A percentile compares a stretch with the other conserved stretches of the same genome.
phyloP scores from a whole-genome alignment of 2,113 vertebrate species.

The Bos javanicus region DNA sequence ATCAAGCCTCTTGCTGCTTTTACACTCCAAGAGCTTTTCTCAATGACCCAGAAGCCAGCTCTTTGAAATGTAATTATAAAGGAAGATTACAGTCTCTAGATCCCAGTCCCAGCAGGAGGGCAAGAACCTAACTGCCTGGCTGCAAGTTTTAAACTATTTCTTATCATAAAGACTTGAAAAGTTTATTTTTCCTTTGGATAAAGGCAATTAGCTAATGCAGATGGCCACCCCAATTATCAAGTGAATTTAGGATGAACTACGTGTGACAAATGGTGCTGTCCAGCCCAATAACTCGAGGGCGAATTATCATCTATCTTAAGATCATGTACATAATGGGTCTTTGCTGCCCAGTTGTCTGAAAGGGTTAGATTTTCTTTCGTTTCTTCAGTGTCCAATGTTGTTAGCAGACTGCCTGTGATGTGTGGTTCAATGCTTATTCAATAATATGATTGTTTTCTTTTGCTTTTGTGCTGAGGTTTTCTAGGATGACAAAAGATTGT shows the following conservation, averaged over 20 bases:
- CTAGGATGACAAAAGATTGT: neutral
- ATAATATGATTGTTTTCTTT: neutral
- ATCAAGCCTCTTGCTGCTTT: neutral
- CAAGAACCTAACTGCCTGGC: too few relatives aligned
- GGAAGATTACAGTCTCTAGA: too few relatives aligned
- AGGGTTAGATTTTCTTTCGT: neutral
- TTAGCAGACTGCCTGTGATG: too few relatives aligned
- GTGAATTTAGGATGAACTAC: neutral
- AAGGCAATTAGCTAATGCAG: neutral
- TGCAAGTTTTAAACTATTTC: neutral
- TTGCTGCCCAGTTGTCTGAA: neutral
- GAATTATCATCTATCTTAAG: neutral
- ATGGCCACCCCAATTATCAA: neutral
- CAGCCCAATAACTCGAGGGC: rapidly evolving
- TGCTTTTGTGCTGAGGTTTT: neutral
- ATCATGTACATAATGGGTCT: too few relatives aligned
- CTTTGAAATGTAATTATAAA: neutral
- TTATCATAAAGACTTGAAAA: neutral
- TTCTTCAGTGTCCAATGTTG: neutral
- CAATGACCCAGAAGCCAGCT: neutral
- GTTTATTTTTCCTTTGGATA: neutral
- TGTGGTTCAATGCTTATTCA: neutral
- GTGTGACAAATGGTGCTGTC: neutral
- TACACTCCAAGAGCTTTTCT: neutral
- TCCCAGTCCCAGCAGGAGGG: neutral